These are phyloP conservation scores for Battus philenor DNA, from an alignment of 1,140 invertebrate genomes.

Conservation along the genomic window DNA sequence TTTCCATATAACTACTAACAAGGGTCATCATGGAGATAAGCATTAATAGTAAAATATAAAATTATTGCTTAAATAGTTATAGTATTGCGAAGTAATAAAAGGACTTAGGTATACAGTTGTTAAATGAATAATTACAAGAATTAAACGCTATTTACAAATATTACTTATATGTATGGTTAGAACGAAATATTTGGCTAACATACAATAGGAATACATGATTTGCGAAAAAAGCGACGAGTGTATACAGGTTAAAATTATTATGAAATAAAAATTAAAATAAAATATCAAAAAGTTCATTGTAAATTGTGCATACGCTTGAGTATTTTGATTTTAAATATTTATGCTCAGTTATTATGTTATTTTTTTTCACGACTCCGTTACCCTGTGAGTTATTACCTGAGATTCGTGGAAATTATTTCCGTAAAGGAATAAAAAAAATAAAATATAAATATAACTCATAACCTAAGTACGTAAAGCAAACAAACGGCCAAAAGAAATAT, in stretches of 20 bases:
- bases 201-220: slow-evolving; percentile 62
- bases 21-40: slow-evolving; percentile 15
- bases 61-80: slow-evolving; percentile 67
- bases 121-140: slow-evolving; percentile 69
- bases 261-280: slow-evolving; percentile 29
- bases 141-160: slow-evolving; percentile 71
- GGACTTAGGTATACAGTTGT: slow-evolving; percentile 63
- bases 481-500: slow-evolving; percentile 6
- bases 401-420: slow-evolving; percentile 43
- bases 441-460: slow-evolving; percentile 25
- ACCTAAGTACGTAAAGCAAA: slow-evolving; percentile 32
- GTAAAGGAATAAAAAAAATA: slow-evolving; percentile 19
- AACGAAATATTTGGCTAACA: slow-evolving; percentile 73
- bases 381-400: slow-evolving; percentile 56
- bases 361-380: slow-evolving; percentile 55
- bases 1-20: too few relatives aligned
- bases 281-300: slow-evolving; percentile 38
- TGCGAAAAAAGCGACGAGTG: slow-evolving; percentile 44
- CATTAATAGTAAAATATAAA: slow-evolving; percentile 34
- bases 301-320: slow-evolving; percentile 61
- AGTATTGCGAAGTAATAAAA: slow-evolving; percentile 70
- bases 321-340: slow-evolving; percentile 63
- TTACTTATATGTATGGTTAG: slow-evolving; percentile 51
- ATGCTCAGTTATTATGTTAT: slow-evolving; percentile 49
- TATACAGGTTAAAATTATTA: slow-evolving; percentile 51